These are phyloP conservation scores for Drosophila biarmipes DNA, from an alignment of 1,140 invertebrate genomes.

Conservation along the genomic window DNA sequence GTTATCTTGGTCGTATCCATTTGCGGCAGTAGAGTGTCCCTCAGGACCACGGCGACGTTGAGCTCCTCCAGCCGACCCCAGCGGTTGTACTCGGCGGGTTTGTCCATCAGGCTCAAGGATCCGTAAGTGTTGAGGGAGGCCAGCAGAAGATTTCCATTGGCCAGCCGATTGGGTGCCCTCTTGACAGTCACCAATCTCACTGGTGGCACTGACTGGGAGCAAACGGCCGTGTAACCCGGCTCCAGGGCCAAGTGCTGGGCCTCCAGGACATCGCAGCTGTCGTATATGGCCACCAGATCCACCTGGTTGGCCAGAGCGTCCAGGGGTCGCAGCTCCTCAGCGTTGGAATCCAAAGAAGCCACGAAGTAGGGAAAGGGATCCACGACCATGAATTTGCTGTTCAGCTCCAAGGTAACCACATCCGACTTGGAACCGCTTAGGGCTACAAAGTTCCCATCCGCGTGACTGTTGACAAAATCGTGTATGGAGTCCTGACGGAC, in stretches of 20 bases:
- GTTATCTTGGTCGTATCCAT: constrained; percentile 14
- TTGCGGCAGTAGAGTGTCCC: constrained; percentile 43
- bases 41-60: constrained; percentile 29
- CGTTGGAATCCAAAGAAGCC: background rate
- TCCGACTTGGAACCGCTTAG: constrained; percentile 48
- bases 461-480: constrained; percentile 47
- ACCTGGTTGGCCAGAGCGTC: constrained; percentile 36
- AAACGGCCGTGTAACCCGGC: constrained; percentile 42
- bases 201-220: constrained; percentile 30
- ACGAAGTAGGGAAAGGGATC: constrained; percentile 46
- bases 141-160: constrained; percentile 42
- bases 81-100: constrained; percentile 4
- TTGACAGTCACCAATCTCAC: constrained; percentile 27
- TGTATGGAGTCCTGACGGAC: constrained; percentile 40
- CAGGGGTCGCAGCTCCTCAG: constrained; percentile 33
- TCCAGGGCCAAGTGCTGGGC: constrained; percentile 50
- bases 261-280: constrained; percentile 54
- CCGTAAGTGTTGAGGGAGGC: constrained; percentile 47
- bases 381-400: constrained; percentile 10
- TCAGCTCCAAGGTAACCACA: constrained; percentile 57
- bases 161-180: constrained; percentile 20
- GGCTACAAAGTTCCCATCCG: constrained; percentile 29
- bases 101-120: constrained; percentile 34
- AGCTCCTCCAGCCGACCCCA: constrained; percentile 34
- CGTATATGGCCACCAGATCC: constrained; percentile 46